Percentiles rank a stretch among this genome's conserved stretches.
Conservation (phyloP, 2,113 vertebrate genomes). For the Bos indicus region DNA sequence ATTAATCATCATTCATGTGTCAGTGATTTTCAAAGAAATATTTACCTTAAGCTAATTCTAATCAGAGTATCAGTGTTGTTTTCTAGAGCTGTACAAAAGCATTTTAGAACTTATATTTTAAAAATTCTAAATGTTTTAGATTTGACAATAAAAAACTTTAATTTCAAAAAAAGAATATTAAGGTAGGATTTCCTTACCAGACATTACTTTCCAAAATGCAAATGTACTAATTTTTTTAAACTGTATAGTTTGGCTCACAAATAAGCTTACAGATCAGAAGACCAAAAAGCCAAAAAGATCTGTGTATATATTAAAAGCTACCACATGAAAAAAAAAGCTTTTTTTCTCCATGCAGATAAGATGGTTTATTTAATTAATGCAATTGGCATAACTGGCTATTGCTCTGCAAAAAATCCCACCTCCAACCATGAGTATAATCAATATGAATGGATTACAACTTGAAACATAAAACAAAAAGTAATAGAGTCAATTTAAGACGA, state of each 20-base stretch:
- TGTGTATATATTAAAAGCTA: not conserved
- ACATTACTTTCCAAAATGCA: not conserved
- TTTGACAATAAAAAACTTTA: constrained; percentile 4
- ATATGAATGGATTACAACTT: not conserved
- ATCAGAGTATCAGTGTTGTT: not conserved
- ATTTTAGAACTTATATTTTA: not conserved
- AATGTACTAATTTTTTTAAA: not conserved
- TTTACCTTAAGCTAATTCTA: not conserved
- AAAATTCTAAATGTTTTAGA: not conserved
- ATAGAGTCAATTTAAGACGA: not conserved
- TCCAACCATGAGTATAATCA: not conserved
- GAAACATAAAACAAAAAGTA: not conserved
- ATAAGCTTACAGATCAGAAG: not conserved
- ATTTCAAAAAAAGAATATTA: not conserved
- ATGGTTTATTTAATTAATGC: not conserved
- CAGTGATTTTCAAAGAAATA: not conserved
- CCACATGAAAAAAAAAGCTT: not conserved
- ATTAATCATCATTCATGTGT: not conserved
- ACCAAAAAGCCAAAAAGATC: not conserved
- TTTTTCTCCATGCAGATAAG: not conserved
- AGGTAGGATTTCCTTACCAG: not conserved
- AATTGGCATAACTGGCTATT: not conserved
- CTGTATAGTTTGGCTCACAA: not conserved
- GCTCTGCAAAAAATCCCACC: not conserved
- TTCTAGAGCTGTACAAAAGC: not conserved